Conservation (phyloP, 1,140 invertebrate genomes). For the Anastrepha ludens region DNA sequence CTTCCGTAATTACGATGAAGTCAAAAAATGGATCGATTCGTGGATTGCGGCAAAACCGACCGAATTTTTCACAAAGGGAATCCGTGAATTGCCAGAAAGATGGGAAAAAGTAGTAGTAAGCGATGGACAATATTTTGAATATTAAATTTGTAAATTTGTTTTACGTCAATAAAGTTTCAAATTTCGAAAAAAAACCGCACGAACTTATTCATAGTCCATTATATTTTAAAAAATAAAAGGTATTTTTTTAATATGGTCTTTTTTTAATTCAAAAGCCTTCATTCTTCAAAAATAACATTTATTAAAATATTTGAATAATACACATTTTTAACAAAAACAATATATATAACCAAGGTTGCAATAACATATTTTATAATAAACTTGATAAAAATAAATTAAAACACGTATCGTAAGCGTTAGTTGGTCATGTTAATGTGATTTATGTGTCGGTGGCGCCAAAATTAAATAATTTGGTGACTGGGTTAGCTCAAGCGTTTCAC, state of each 20-base stretch:
- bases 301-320: conserved; percentile 21
- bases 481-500: conserved; percentile 8
- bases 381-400: conserved; percentile 5
- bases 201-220: no score
- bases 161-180: no score
- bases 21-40: no score
- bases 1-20: no score
- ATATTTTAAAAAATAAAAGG: not conserved
- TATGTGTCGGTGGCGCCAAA: not conserved
- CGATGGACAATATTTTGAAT: no score
- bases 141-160: no score
- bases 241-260: not conserved
- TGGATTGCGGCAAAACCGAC: no score
- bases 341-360: conserved; percentile 1
- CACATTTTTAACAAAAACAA: conserved; percentile 14
- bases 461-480: not conserved
- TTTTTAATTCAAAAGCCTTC: not conserved
- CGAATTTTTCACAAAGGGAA: no score
- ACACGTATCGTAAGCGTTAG: not conserved
- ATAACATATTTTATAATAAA: not conserved
- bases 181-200: no score
- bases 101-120: no score
- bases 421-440: not conserved
- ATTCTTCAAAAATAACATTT: not conserved
- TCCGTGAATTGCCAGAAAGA: no score